phyloP scores from a whole-genome alignment of 1,140 invertebrate species.

The Diabrotica undecimpunctata region DNA sequence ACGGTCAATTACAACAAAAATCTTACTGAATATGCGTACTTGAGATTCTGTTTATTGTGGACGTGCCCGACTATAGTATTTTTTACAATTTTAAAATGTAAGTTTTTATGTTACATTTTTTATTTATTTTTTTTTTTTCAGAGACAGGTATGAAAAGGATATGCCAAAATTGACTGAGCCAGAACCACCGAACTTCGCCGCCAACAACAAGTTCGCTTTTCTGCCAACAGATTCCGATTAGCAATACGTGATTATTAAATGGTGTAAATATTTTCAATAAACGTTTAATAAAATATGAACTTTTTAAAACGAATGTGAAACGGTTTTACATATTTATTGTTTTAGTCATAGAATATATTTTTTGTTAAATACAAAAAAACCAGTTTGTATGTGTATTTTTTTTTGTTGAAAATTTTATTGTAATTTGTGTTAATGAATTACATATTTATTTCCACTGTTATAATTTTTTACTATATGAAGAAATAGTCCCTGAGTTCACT shows the following conservation, averaged over 20 bases:
- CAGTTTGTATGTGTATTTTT: slow-evolving; percentile 30
- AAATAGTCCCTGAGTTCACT: too few species aligned
- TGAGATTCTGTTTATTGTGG: too few species aligned
- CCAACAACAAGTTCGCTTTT: slow-evolving; percentile 42
- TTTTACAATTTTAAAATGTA: too few species aligned
- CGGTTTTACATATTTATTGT: slow-evolving; percentile 34
- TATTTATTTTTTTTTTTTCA: slow-evolving; percentile 23
- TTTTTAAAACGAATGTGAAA: slow-evolving; percentile 15
- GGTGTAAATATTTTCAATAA: slow-evolving; percentile 21
- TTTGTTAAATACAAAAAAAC: slow-evolving; percentile 26
- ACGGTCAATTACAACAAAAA: too few species aligned
- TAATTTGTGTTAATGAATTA: slow-evolving; percentile 28
- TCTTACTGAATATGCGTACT: too few species aligned
- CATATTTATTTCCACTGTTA: slow-evolving; percentile 29
- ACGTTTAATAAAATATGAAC: slow-evolving; percentile 12
- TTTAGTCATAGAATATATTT: slow-evolving; percentile 34
- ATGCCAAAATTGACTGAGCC: slow-evolving; percentile 45
- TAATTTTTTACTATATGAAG: background rate
- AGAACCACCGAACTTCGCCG: slow-evolving; percentile 42
- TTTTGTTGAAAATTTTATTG: slow-evolving; percentile 33
- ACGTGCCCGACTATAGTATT: too few species aligned
- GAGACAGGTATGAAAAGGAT: slow-evolving; percentile 38
- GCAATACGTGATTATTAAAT: slow-evolving; percentile 19
- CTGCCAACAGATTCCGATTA: slow-evolving; percentile 44
- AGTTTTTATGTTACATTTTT: too few species aligned